Percentiles rank a stretch among this genome's conserved stretches.
These are phyloP conservation scores for Drosophila ustulata DNA, from an alignment of 2,888 invertebrate species.

Conservation along the genomic window DNA sequence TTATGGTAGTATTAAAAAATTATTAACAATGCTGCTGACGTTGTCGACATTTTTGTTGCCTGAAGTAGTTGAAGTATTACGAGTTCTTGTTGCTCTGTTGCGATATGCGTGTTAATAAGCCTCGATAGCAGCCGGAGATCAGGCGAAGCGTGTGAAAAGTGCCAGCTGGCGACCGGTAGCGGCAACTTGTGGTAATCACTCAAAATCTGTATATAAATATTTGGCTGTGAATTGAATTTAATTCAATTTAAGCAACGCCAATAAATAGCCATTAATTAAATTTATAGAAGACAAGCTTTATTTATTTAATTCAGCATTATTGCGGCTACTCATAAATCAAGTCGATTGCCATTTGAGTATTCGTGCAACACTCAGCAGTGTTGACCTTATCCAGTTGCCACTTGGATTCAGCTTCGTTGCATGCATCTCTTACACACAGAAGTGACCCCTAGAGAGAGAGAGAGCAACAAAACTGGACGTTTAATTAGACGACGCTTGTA, in stretches of 20 bases:
- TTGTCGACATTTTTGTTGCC: conserved; percentile 32
- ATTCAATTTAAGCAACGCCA: neutral
- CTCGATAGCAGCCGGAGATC: conserved; percentile 12
- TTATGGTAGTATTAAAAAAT: conserved; percentile 74
- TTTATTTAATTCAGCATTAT: conserved; percentile 1
- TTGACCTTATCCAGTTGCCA: conserved; percentile 58
- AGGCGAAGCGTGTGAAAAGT: conserved; percentile 13
- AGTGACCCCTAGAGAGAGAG: conserved; percentile 16
- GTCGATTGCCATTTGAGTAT: conserved; percentile 13
- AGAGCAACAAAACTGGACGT: neutral
- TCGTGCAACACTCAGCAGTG: conserved; percentile 4
- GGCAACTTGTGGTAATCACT: neutral
- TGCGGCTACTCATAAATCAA: conserved; percentile 19
- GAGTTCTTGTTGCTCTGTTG: conserved; percentile 23
- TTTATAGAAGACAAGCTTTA: neutral
- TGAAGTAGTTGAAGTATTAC: neutral
- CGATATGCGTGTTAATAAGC: conserved; percentile 37
- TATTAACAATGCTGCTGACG: conserved; percentile 69
- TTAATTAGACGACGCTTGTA: conserved; percentile 29
- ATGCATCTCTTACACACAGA: conserved; percentile 5
- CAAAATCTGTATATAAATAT: neutral
- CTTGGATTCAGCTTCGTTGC: neutral
- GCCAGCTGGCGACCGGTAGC: conserved; percentile 25
- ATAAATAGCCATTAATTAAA: conserved; percentile 1
- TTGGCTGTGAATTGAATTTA: neutral